Evolutionary conservation across 2,113 vertebrate species (phyloP).

Genomic region (Microtus richardsoni): DNA sequence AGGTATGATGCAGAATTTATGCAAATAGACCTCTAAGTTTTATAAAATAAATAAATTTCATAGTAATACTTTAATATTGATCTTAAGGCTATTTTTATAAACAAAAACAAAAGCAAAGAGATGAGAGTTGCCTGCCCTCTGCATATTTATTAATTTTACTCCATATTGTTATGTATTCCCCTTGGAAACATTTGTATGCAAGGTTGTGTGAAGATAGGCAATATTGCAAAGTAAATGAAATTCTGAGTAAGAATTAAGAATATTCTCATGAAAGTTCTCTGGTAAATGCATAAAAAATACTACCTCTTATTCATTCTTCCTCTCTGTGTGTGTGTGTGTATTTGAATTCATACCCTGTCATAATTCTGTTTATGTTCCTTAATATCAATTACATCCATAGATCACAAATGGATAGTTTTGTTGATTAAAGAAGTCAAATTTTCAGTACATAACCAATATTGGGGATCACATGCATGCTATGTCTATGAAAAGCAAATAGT

Average conservation of each 20-base stretch:
- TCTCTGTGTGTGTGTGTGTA: too few species aligned
- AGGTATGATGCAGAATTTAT: neutral
- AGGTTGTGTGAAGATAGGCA: neutral
- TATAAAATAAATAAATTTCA: neutral
- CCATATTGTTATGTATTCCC: neutral
- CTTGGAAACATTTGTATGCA: neutral
- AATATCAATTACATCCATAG: neutral
- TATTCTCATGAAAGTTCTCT: neutral
- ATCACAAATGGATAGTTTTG: neutral
- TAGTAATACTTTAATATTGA: neutral
- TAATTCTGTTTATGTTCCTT: neutral
- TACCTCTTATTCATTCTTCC: too few species aligned
- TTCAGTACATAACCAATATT: neutral
- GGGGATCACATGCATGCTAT: neutral
- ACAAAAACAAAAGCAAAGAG: neutral
- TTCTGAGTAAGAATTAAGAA: neutral
- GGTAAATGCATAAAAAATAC: neutral
- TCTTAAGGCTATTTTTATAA: neutral
- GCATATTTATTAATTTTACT: neutral
- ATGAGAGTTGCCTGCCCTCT: neutral
- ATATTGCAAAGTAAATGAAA: neutral
- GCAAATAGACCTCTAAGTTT: neutral
- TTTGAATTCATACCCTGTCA: neutral
- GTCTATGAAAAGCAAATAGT: neutral
- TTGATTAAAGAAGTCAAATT: neutral